Base-by-base conservation (phyloP, 2,113 vertebrate species). In the Lepus europaeus region DNA sequence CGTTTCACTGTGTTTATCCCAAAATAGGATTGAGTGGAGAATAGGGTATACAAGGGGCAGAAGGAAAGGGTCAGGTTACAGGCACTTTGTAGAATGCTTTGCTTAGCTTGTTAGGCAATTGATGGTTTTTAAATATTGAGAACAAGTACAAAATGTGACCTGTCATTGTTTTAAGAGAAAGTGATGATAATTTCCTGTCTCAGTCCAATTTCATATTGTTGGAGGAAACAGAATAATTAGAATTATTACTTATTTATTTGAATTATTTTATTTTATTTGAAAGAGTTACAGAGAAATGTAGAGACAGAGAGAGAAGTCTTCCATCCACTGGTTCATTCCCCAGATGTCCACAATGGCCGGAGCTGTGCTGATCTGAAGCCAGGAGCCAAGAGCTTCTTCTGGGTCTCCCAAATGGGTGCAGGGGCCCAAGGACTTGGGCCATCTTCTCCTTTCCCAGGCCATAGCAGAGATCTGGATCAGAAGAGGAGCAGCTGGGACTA, bases 41-140 rank as follows among this genome's bases (percentile, higher is more conserved):
- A 39, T 6, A 56, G 10, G 3, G 2, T 17, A 14, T 12, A 7
- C 2, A 4, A 3, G 23, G 5, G n/a, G n/a, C 78, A 2, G 2
- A 73, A 64, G 29, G 77, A 87, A 31, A 61, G 23, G 66, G 11
- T 22, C 6, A 61, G 31, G 19, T 76, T 70, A 89, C 94, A 92
- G n/a, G 12, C 33, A 70, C 9, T 29, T 64, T 70, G 73, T 59
- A 33, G 49, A 33, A 39, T 81, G 20, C 49, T 86, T 92, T 92
- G 14, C 6, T 31, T 36, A 33, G 9, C 6, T 86, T 59, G 73
- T 85, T 89, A n/a, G 2, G 39, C 4, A 39, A 20, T n/a, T 12
- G 56, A 51, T 79, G 5, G 23, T 59, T 92, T 96, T 39, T 29
- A 61, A 87, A n/a, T n/a, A 19, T 19, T 14, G 22, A 5, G 2